Percentiles rank a stretch among this genome's conserved stretches.
Evolutionary conservation across 2,888 invertebrate genomes (phyloP).

Genomic region (Phortica magna): DNA sequence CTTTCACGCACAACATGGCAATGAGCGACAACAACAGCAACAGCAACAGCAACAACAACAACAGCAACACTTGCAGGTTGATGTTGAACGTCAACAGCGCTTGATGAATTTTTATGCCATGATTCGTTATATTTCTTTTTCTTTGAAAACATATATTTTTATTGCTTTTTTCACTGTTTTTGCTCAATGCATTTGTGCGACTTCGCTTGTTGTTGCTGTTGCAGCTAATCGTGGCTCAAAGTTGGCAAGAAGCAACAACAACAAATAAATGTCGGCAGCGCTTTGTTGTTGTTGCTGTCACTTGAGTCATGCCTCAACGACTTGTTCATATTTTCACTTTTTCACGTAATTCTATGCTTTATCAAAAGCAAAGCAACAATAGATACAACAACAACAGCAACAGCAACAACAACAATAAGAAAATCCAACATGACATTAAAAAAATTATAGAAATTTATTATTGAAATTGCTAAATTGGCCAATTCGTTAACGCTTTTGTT

Average conservation of each 20-base stretch:
- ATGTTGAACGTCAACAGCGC: conserved; percentile 20
- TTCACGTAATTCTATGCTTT: conserved; percentile 70
- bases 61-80: conserved; percentile 32
- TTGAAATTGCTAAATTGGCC: conserved; percentile 53
- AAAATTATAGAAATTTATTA: conserved; percentile 67
- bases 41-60: conserved; percentile 32
- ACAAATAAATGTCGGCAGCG: too few relatives aligned
- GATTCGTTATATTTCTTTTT: too few relatives aligned
- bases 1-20: conserved; percentile 59
- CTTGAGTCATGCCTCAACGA: conserved; percentile 29
- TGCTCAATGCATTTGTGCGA: background rate
- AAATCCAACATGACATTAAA: conserved; percentile 1
- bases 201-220: conserved; percentile 41
- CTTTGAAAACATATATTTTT: too few relatives aligned
- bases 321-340: conserved; percentile 67
- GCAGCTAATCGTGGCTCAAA: conserved; percentile 48
- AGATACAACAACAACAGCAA: conserved; percentile 27
- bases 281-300: conserved; percentile 17
- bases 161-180: background rate
- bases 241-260: too few relatives aligned
- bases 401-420: conserved; percentile 44
- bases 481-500: conserved; percentile 30
- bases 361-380: conserved; percentile 11
- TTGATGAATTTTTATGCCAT: background rate
- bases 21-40: conserved; percentile 39